Evolutionary conservation across 2,113 vertebrate species (phyloP), one percentile per base, ranked within the genome.

Genomic region (Tetrax tetrax): DNA sequence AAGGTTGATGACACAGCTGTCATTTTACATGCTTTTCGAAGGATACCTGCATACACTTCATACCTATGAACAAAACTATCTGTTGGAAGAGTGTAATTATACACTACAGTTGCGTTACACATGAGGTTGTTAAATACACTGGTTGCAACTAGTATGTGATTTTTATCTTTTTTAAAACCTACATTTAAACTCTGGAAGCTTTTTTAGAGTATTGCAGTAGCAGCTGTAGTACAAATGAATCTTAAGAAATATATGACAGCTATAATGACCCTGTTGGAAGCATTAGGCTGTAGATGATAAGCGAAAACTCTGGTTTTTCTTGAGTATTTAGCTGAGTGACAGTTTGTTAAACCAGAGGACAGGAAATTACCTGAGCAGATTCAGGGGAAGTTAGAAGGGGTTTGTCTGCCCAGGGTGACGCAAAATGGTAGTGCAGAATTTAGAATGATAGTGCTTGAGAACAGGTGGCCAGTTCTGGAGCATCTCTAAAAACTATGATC

Each of bases 221-320:
- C 12, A 83, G 20, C 29, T 85, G 21, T 61, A 64, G 16, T 71
- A 41, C 24, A 64, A 19, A 53, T 45, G 6, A 76, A 37, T 69
- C 6, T 54, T 69, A 64, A 76, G 53, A 81, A 74, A 17, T 63
- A 7, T 3, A 28, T 75, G 21, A 19, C 17, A 68, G 47, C 4
- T 60, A 0, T 50, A 50, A 19, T n/a, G 50, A 66, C 14, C 0
- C 0, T 23, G 24, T 59, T 92, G 43, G 64, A 88, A 71, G 8
- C 16, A 38, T 48, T 76, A 41, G 27, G 9, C 22, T 88, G 25
- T 59, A 63, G n/a, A 54, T 35, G 9, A 25, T 24, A 65, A 72
- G 28, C 6, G 5, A 78, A 89, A 93, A 66, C 35, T 57, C 13
- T 60, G 45, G 4, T n/a, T 91, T 91, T 84, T 78, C 8, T 37